These are phyloP conservation scores for Apus apus DNA, from an alignment of 2,113 vertebrate genomes.

Conservation along the genomic window DNA sequence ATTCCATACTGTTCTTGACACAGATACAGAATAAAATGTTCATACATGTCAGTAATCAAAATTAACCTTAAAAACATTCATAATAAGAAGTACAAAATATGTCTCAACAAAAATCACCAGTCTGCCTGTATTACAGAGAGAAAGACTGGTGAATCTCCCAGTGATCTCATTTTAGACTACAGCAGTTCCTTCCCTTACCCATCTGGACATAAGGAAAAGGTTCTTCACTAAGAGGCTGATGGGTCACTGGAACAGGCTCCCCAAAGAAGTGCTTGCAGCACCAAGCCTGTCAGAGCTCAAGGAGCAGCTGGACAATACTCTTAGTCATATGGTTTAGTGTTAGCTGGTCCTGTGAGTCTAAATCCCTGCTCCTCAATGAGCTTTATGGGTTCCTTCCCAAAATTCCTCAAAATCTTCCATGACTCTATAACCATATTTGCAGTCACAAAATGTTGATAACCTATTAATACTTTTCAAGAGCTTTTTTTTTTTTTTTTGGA, in stretches of 20 bases:
- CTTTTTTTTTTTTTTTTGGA: background rate
- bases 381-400: background rate
- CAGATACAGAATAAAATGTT: background rate
- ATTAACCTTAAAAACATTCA: background rate
- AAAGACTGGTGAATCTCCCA: background rate
- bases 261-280: background rate
- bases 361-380: fast-evolving
- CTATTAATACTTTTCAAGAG: background rate
- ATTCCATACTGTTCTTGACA: background rate
- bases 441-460: background rate
- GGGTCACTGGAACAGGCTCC: background rate
- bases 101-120: background rate
- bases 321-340: background rate
- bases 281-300: background rate
- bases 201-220: background rate
- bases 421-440: background rate
- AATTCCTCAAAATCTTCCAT: background rate
- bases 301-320: background rate
- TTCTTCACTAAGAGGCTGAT: background rate
- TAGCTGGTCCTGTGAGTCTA: fast-evolving
- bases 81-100: background rate
- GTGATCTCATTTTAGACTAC: background rate
- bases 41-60: background rate
- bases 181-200: background rate
- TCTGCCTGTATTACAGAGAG: background rate